Percentiles rank a stretch among this genome's conserved stretches.
Conservation (phyloP, 2,888 invertebrate genomes). For the Sphaerophoria taeniata region DNA sequence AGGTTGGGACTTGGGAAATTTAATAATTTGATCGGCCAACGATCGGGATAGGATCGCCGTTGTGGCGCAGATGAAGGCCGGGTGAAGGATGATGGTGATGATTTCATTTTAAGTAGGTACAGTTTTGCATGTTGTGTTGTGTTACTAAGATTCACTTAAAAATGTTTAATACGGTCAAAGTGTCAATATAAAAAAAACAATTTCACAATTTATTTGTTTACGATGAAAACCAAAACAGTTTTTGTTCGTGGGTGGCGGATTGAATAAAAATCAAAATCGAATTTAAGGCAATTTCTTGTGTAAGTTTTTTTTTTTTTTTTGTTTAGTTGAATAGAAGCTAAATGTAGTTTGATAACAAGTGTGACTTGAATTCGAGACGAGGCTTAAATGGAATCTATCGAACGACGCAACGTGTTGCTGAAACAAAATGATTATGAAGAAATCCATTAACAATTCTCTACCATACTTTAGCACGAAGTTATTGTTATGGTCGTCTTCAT, state of each 20-base stretch:
- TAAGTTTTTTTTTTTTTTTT: background rate
- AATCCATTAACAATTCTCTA: conserved; percentile 15
- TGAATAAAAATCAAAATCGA: background rate
- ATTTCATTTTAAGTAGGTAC: no score
- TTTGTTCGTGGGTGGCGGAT: conserved; percentile 14
- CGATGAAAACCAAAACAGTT: background rate
- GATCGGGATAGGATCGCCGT: no score
- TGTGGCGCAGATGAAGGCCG: no score
- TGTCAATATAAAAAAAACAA: background rate
- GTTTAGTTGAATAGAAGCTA: conserved; percentile 1
- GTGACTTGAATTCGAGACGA: conserved; percentile 12
- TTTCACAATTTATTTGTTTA: background rate
- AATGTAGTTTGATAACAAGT: background rate
- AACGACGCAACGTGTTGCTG: conserved; percentile 11
- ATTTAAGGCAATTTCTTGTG: background rate
- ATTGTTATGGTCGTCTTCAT: background rate
- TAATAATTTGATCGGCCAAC: no score
- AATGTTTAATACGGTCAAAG: conserved; percentile 8
- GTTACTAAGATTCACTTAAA: background rate
- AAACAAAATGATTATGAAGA: background rate
- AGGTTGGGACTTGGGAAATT: no score
- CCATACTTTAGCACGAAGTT: background rate
- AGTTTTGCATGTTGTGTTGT: no score
- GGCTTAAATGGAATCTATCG: background rate
- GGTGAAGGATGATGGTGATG: no score